phyloP scores from a whole-genome alignment of 2,797 vertebrate genomes.

The Alcedo atthis region DNA sequence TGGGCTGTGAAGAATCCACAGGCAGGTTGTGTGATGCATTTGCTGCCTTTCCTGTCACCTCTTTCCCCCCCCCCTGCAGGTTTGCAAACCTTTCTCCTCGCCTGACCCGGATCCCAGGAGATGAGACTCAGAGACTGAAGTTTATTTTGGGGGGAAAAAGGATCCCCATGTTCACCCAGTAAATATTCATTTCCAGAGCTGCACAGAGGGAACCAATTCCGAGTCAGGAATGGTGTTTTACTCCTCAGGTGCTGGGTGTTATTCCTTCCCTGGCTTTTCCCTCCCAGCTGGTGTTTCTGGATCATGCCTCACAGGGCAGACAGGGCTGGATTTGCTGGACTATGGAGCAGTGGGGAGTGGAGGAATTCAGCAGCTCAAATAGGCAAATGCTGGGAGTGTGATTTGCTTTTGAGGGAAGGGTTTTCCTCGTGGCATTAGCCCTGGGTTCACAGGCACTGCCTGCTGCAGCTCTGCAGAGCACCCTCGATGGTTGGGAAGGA shows the following conservation, averaged over 20 bases:
- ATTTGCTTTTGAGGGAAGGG: background rate
- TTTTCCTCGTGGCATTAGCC: background rate
- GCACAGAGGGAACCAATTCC: fast-evolving
- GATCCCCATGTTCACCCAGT: background rate
- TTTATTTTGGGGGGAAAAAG: background rate
- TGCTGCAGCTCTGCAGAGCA: background rate
- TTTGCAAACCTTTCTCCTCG: background rate
- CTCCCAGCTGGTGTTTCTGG: background rate
- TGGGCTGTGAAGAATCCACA: background rate
- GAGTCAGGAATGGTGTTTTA: too few species aligned
- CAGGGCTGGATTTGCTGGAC: fast-evolving
- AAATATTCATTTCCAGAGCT: background rate
- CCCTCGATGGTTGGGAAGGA: background rate
- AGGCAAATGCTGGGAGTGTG: background rate
- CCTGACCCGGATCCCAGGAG: background rate
- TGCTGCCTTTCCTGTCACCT: background rate
- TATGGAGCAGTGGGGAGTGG: background rate
- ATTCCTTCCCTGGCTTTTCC: background rate
- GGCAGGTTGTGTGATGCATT: background rate
- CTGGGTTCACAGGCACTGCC: background rate
- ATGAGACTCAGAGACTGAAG: background rate
- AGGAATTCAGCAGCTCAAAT: background rate
- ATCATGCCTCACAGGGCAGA: background rate
- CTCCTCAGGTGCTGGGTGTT: background rate
- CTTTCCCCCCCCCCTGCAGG: background rate